Conservation (phyloP, 2,797 vertebrate genomes). For the Rachycentron canadum region DNA sequence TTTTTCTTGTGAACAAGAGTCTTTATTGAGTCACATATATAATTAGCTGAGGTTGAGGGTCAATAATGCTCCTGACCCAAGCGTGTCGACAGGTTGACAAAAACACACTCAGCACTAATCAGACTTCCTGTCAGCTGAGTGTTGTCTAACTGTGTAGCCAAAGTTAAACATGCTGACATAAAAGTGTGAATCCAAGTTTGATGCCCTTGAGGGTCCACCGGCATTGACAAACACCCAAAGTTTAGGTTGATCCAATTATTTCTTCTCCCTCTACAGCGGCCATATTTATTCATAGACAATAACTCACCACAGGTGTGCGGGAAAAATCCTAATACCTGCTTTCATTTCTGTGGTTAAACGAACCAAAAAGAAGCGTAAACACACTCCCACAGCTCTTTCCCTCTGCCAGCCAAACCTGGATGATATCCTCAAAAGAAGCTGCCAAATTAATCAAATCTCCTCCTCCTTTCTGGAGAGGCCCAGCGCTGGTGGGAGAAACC, state of each 20-base stretch:
- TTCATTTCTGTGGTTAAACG: conserved; percentile 32
- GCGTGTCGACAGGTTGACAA: no score
- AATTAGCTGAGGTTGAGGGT: no score
- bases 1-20: no score
- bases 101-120: no score
- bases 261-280: not conserved
- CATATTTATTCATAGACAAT: not conserved
- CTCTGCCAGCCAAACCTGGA: conserved; percentile 30
- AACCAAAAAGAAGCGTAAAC: conserved; percentile 32
- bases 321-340: conserved; percentile 7
- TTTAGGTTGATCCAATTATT: not conserved
- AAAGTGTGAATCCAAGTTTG: not conserved
- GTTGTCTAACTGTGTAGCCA: no score
- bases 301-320: not conserved
- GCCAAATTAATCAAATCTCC: conserved; percentile 60
- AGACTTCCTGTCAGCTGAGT: no score
- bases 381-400: conserved; percentile 9
- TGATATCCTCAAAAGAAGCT: conserved; percentile 40
- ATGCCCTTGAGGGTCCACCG: not conserved
- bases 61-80: no score
- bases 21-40: no score
- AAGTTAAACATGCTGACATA: no score
- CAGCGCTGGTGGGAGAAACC: conserved; percentile 1
- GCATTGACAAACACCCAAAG: not conserved
- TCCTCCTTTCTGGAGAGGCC: conserved; percentile 35